Conservation (phyloP, 1,140 invertebrate species). For the Nautilus pompilius region DNA sequence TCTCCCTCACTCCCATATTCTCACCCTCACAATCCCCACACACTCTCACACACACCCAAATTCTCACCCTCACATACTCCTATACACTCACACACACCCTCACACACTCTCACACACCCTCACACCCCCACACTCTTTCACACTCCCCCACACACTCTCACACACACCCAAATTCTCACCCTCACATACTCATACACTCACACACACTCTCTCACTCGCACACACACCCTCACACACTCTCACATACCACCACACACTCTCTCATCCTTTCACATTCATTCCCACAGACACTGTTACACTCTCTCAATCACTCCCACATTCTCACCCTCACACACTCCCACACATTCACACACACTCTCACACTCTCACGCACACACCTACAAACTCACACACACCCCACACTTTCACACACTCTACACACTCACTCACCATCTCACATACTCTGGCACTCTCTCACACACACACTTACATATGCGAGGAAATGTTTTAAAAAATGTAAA, state of each 20-base stretch:
- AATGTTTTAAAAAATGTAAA: too few species aligned
- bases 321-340: neutral
- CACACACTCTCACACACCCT: neutral
- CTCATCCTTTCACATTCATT: neutral
- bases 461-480: too few species aligned
- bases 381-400: neutral
- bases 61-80: neutral
- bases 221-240: constrained; percentile 5
- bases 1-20: neutral
- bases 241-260: neutral
- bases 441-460: too few species aligned
- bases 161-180: neutral
- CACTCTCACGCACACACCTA: neutral
- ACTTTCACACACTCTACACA: too few species aligned
- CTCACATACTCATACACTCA: neutral
- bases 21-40: neutral
- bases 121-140: neutral
- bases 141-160: neutral
- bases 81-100: neutral
- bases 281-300: neutral
- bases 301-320: neutral
- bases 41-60: neutral
- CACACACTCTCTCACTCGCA: neutral
- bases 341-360: constrained; percentile 1
- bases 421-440: too few species aligned